Percentiles rank a stretch among this genome's conserved stretches.
phyloP scores from a whole-genome alignment of 1,140 invertebrate species.

The Drosophila takahashii region DNA sequence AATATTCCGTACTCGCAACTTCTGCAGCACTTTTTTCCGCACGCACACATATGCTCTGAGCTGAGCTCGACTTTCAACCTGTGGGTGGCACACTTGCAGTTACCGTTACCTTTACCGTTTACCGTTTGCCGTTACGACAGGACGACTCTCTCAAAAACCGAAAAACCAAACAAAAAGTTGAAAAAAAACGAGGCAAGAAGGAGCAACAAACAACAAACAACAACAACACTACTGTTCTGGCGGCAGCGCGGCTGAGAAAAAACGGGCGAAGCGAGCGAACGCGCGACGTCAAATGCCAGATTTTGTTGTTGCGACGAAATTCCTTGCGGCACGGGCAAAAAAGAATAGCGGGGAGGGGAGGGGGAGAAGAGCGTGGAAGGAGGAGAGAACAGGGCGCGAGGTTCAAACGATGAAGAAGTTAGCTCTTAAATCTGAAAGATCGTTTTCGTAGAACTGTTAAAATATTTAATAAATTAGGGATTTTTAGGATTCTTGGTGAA shows the following conservation, averaged over 20 bases:
- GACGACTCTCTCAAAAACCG: background rate
- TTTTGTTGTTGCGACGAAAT: conserved; percentile 9
- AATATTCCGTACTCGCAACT: conserved; percentile 7
- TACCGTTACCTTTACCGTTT: no score
- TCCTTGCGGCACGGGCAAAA: background rate
- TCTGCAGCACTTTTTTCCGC: conserved; percentile 26
- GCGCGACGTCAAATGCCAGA: conserved; percentile 5
- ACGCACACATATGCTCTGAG: conserved; percentile 9
- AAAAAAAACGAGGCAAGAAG: conserved; percentile 7
- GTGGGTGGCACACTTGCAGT: background rate
- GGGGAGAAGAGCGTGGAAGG: background rate
- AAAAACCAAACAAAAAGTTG: conserved; percentile 37
- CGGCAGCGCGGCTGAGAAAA: background rate
- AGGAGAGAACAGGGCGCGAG: background rate
- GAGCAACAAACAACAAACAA: conserved; percentile 9
- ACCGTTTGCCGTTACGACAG: background rate
- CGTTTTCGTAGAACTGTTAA: background rate
- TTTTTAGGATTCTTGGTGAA: no score
- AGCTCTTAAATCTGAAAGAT: no score
- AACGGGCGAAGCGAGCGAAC: conserved; percentile 1
- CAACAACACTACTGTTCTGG: conserved; percentile 1
- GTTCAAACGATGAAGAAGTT: background rate
- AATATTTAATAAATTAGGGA: no score
- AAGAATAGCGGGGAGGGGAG: no score
- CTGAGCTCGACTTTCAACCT: conserved; percentile 38